A percentile compares a stretch with the other conserved stretches of the same genome.
phyloP scores from a whole-genome alignment of 1,140 invertebrate species.

The Plodia interpunctella region DNA sequence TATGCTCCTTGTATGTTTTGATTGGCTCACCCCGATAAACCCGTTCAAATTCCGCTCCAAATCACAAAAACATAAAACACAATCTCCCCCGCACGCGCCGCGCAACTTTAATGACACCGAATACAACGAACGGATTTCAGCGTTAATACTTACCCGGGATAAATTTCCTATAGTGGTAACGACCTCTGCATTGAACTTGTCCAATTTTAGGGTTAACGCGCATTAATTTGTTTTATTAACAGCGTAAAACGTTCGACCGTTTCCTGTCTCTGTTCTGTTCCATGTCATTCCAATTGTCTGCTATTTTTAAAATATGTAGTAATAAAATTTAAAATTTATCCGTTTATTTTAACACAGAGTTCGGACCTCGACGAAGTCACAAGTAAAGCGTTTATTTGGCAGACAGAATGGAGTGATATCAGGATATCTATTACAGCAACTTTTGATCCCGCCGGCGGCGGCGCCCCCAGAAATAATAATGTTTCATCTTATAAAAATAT shows the following conservation, averaged over 20 bases:
- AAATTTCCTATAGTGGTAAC: conserved; percentile 74
- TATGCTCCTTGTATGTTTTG: conserved; percentile 76
- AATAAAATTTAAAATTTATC: conserved; percentile 3
- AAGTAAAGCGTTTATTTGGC: conserved; percentile 13
- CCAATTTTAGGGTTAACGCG: conserved; percentile 73
- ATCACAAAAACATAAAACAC: conserved; percentile 42
- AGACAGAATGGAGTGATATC: conserved; percentile 27
- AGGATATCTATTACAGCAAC: conserved; percentile 42
- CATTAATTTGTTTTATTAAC: conserved; percentile 76
- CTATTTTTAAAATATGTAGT: conserved; percentile 36
- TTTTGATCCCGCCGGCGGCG: conserved; percentile 53
- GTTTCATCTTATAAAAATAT: conserved; percentile 78
- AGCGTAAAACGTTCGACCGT: conserved; percentile 59
- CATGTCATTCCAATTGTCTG: conserved; percentile 42
- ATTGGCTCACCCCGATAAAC: conserved; percentile 50
- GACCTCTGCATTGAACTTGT: conserved; percentile 74
- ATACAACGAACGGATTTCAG: conserved; percentile 75
- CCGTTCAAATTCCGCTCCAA: conserved; percentile 46
- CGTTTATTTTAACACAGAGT: background rate
- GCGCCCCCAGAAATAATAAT: conserved; percentile 75
- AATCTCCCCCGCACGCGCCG: conserved; percentile 33
- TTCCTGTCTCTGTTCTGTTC: conserved; percentile 55
- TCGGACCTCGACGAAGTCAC: background rate
- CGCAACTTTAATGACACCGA: conserved; percentile 66
- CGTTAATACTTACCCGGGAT: conserved; percentile 71